Evolutionary conservation across 2,113 vertebrate species (phyloP), one percentile per base, ranked within the genome.

Genomic region (Tursiops truncatus): DNA sequence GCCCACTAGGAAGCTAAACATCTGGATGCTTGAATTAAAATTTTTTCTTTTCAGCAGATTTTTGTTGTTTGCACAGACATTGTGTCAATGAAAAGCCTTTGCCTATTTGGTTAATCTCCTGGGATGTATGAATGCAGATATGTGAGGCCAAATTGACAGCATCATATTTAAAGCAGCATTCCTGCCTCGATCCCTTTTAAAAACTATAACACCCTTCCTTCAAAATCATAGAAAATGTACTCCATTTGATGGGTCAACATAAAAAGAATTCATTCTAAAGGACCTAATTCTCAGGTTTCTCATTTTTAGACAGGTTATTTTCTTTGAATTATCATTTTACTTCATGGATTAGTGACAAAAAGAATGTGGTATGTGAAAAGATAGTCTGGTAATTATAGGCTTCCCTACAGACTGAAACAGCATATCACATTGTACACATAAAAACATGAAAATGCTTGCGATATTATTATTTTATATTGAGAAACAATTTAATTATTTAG

Each of bases 401-500:
- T 97, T 98, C 92, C 97, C 96, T 87, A 73, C 50, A 98, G 96
- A 97, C 95, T 71, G 77, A 95, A 90, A 83, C 41, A 96, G 41
- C 90, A 76, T 94, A 91, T 97, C 84, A 97, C 70, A 82, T 5
- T 96, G 87, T 96, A 97, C 80, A 96, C 63, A 96, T 95, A 97
- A 97, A 97, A 96, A 91, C 67, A 89, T 56, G 36, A 96, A 97
- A 97, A 97, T 97, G 87, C 92, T 94, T 91, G 83, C 79, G 85
- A 97, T 97, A 97, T 97, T 98, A 97, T 98, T 97, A 97, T 98
- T 97, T 97, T 96, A 98, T 96, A 97, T 96, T 95, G 98, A 97
- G 81, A 96, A 98, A 97, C 94, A 97, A 92, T 96, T 98, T 98
- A 98, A 98, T 98, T 98, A 98, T 98, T 98, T 98, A 98, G 83